A percentile compares a stretch with the other conserved stretches of the same genome.
Conservation (phyloP, 1,140 invertebrate genomes). For the Dreissena polymorpha region DNA sequence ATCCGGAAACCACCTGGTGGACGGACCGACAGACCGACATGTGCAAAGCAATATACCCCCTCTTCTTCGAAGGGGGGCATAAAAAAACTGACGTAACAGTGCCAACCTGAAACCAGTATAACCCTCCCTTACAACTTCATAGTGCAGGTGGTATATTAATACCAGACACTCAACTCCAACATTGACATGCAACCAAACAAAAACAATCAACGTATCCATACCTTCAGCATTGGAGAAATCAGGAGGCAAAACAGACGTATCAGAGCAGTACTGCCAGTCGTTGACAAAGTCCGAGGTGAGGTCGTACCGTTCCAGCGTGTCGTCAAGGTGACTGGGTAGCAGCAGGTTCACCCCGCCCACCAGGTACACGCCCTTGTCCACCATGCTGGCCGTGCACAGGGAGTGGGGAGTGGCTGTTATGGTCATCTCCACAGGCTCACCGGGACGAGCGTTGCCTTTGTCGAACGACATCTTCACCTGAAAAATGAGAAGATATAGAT, state of each 20-base stretch:
- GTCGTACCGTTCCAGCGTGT: conserved; percentile 29
- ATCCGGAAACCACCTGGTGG: no score
- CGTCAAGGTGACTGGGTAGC: conserved; percentile 38
- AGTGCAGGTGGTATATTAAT: no score
- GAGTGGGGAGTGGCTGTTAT: conserved; percentile 82
- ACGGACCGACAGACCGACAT: no score
- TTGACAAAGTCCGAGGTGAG: conserved; percentile 46
- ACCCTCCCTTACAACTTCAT: no score
- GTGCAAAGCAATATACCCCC: no score
- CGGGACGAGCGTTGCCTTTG: conserved; percentile 80
- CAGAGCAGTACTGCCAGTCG: conserved; percentile 46
- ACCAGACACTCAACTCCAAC: no score
- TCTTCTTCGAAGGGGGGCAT: no score
- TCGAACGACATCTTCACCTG: conserved; percentile 80
- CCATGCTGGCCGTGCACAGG: conserved; percentile 82
- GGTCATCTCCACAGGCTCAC: conserved; percentile 79
- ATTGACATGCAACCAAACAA: no score
- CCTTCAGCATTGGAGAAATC: conserved; percentile 19
- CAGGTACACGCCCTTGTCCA: conserved; percentile 83
- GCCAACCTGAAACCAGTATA: no score
- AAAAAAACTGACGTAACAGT: no score
- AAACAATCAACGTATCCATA: no score
- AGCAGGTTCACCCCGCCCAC: conserved; percentile 76
- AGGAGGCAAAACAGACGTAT: conserved; percentile 10
- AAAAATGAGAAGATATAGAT: neutral